Evolutionary conservation across 2,888 invertebrate species (phyloP).

Genomic region (Hetaerina titia): DNA sequence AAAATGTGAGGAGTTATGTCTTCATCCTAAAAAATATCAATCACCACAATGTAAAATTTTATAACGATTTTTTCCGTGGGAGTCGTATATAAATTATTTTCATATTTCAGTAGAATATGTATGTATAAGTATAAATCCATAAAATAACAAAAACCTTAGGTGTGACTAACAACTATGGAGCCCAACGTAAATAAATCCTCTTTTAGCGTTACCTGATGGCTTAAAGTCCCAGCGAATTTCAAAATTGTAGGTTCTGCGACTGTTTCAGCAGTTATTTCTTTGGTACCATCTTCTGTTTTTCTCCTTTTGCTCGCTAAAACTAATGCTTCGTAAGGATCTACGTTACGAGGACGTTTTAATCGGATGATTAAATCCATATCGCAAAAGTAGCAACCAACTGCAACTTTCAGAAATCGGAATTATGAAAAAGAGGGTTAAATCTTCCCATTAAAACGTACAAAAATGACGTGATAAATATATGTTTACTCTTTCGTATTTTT

Average conservation of each 20-base stretch:
- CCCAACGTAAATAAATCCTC: background rate
- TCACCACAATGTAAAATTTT: background rate
- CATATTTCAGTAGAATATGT: background rate
- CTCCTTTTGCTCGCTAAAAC: conserved; percentile 85
- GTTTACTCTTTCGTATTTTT: too few species aligned
- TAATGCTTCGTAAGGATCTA: conserved; percentile 85
- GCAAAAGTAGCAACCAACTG: background rate
- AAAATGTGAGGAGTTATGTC: conserved; percentile 36
- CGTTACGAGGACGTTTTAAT: conserved; percentile 86
- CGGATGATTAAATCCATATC: conserved; percentile 83
- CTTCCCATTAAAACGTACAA: too few species aligned
- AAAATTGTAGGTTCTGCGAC: conserved; percentile 80
- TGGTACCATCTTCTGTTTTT: conserved; percentile 78
- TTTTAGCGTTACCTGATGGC: conserved; percentile 80
- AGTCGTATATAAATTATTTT: background rate
- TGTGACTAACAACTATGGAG: background rate
- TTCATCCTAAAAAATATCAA: background rate
- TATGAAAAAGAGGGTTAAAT: too few species aligned
- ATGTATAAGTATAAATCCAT: too few species aligned
- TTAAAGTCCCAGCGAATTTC: conserved; percentile 86
- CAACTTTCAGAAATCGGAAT: background rate
- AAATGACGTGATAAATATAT: too few species aligned
- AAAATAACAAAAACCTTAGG: background rate
- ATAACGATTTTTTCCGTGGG: too few species aligned
- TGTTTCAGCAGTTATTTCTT: conserved; percentile 73